Base-by-base conservation (phyloP, 2,797 vertebrate genomes). In the Channa striata region DNA sequence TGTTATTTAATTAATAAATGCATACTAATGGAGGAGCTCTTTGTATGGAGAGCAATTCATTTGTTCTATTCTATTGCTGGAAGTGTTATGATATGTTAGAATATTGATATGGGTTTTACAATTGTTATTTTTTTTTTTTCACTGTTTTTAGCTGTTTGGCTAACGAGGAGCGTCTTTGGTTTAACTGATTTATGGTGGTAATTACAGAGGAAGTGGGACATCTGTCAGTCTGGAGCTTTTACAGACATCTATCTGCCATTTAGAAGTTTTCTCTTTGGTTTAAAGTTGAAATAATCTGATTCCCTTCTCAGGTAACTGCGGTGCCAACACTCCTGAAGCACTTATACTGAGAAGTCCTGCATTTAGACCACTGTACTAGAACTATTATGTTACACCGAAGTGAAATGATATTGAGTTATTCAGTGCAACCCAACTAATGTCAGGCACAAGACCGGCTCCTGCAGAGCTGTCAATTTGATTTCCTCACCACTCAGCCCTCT, bases 361-460 rank as follows among this genome's bases (percentile, higher is more conserved):
- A 74, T 77, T 87, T 80, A 78, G 50, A 85, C 78, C 59, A 52
- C 74, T 36, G 23, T 48, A 76, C 30, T 20, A 59, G 36, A 78
- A 75, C 62, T 73, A 78, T 90, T 73, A 77, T 70, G 58, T 80
- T 83, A 54, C 76, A 68, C 44, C 67, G 47, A 87, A 87, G 80
- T 82, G 58, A 87, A 88, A 78, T 61, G 50, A 80, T 82, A 91
- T 89, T 78, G 66, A 89, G 88, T 90, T 91, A 90, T 72, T 71
- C 74, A 78, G 77, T 82, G 65, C 70, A 73, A 42, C 72, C 77
- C 56, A 48, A 56, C 68, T 76, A 77, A 90, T 85, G 73, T 70
- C 64, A 14, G 83, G 74, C 75, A 67, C 46, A 66, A 74, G 66
- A 68, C 14, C 1, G 44, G 53, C 82, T 87, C 57, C 68, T 68